phyloP scores from a whole-genome alignment of 2,888 invertebrate species.

The Terebella lapidaria region DNA sequence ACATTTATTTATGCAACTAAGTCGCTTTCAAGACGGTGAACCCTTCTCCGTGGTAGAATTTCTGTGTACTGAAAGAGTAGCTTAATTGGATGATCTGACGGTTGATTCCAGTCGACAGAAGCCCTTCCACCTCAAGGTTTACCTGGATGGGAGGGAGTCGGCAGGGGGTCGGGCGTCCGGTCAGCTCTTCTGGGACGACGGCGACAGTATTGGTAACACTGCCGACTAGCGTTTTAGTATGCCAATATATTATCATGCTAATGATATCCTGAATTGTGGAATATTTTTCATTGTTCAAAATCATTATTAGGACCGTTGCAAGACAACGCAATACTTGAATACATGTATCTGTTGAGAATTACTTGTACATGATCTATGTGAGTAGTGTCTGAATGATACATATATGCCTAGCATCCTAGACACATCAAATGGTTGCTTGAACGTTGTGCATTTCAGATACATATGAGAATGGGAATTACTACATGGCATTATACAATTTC shows the following conservation, averaged over 20 bases:
- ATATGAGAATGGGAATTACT: neutral
- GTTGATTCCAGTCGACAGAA: conserved; percentile 58
- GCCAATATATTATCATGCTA: too few relatives aligned
- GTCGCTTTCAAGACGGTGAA: too few relatives aligned
- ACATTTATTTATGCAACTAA: too few relatives aligned
- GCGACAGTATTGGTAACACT: conserved; percentile 62
- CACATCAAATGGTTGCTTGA: neutral
- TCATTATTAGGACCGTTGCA: too few relatives aligned
- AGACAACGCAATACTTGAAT: neutral
- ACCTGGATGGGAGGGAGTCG: conserved; percentile 61
- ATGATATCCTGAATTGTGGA: too few relatives aligned
- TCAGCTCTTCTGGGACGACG: conserved; percentile 77
- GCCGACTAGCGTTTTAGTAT: neutral
- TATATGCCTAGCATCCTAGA: neutral
- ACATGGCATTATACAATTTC: neutral
- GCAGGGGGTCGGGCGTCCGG: conserved; percentile 58
- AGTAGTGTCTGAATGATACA: neutral
- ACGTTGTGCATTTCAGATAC: neutral
- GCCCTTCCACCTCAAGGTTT: conserved; percentile 65
- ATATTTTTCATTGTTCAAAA: too few relatives aligned
- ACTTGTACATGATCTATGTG: neutral
- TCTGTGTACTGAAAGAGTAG: too few relatives aligned
- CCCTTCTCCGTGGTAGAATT: too few relatives aligned
- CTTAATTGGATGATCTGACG: too few relatives aligned
- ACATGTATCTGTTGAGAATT: neutral